Evolutionary conservation across 2,888 invertebrate genomes (phyloP), one percentile per base, ranked within the genome.

Genomic region (Aphrophora alni): DNA sequence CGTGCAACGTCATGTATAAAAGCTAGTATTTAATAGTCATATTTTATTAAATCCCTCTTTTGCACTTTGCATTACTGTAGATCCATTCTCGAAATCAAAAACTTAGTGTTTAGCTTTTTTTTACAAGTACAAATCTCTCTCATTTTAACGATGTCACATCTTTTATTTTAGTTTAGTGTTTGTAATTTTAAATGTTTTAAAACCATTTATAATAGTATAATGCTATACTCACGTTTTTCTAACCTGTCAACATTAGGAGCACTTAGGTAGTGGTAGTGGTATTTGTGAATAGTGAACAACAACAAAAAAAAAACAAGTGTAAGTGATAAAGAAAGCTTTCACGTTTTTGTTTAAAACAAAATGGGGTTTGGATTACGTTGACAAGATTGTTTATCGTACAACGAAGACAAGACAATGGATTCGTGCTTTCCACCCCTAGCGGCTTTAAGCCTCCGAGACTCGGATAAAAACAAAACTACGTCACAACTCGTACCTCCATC

Each of bases 361-460:
- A 44, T 44, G 44, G 17, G 14, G 44, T 14, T 44, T 44, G 33
- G 3, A 5, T 8, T 3, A 33, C 33, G 33, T 33, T 44, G 44
- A 44, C 44, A 44, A 44, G 44, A 44, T 44, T 44, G 33, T 7
- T 33, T 10, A 33, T 33, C 5, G 4, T 33, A 4, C 10, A 33
- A 33, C 33, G 2, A 59, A 8, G 59, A 5, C 12, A 59, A 59
- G 21, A 59, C 59, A 59, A 90, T 90, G 90, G 89, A 90, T 85
- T 90, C 90, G 85, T 90, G 90, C 86, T 89, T 90, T 85, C 90
- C 89, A 80, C 89, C 89, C 8, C 85, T 90, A 85, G 89, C 89
- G 79, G 88, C 89, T 33, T 85, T 90, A 80, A 89, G 88, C 82
- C 86, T 89, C 79, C 87, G 89, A 73, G 88, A 88, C 83, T 73